These are phyloP conservation scores for Lamprotornis superbus DNA, from an alignment of 2,113 vertebrate genomes.

Conservation along the genomic window DNA sequence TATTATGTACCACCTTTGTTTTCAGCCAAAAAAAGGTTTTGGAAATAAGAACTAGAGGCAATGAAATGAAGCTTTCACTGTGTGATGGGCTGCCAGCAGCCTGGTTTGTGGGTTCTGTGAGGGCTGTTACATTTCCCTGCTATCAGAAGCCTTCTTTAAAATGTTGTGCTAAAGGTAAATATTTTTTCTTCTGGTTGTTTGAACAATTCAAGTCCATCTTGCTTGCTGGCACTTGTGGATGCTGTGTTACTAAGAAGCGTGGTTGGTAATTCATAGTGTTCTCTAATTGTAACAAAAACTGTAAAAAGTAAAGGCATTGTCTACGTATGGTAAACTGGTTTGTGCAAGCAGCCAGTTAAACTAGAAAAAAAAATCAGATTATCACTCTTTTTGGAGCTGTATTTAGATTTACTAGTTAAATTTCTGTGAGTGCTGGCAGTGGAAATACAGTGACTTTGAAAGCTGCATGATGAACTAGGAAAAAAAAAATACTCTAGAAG, in stretches of 20 bases:
- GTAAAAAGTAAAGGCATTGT: neutral
- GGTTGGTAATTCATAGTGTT: neutral
- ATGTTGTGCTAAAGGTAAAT: neutral
- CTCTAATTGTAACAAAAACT: neutral
- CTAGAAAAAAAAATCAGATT: neutral
- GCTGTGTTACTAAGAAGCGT: neutral
- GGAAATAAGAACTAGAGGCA: neutral
- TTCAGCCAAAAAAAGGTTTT: neutral
- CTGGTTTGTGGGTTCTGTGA: neutral
- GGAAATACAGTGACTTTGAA: neutral
- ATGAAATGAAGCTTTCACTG: neutral
- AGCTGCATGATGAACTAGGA: neutral
- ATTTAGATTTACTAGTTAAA: neutral
- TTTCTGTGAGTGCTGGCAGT: neutral
- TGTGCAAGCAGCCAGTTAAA: neutral
- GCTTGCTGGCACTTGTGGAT: neutral
- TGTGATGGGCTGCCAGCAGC: neutral
- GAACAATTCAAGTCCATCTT: neutral
- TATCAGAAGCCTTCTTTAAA: neutral
- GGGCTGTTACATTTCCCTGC: neutral
- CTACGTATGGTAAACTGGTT: neutral
- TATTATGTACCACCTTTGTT: neutral
- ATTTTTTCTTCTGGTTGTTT: neutral
- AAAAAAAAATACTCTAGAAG: neutral
- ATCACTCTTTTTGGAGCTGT: neutral